Base-by-base conservation (phyloP, 2,888 invertebrate genomes). In the Idaea aversata region DNA sequence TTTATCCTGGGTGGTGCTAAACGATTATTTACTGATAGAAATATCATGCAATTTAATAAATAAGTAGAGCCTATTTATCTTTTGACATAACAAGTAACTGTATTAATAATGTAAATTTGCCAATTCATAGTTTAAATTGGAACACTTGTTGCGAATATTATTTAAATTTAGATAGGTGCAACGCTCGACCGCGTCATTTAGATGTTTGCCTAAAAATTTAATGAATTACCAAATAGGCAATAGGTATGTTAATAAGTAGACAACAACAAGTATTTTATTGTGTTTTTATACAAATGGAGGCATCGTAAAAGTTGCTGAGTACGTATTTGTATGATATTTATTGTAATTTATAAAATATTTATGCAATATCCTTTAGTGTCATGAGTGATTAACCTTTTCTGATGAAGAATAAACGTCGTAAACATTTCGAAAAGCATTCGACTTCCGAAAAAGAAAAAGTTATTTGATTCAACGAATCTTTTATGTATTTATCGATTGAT, bases 81-180 rank as follows among this genome's bases (percentile, higher is more conserved):
- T 47, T 47, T 47, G 47, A 47, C 47, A 47, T 13, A 47, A 36
- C 10, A 47, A 47, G 47, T 47, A 47, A 47, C 47, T 7, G 7
- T 47, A 47, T 47, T 47, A 1, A 25, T 25, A n/a, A 47, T 47
- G 47, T 61, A 59, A 61, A 63, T 75, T 72, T 70, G 70, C 68
- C 62, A 75, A 75, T 57, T 5, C 7, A 65, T 58, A 65, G 67
- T 59, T 63, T 66, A 63, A 64, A 64, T 67, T 71, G 47, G 63
- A 68, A 68, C 47, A 47, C 47, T 47, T 47, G 7, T 47, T 13
- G 47, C 47, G 47, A 47, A 47, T 47, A 47, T 47, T 47, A 47
- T 47, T 47, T 10, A 47, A 47, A 47, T 47, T 47, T 47, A 47
- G 7, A 47, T 47, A 47, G 47, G 13, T 47, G 47, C 10, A 47